A percentile compares a stretch with the other conserved stretches of the same genome.
phyloP scores from a whole-genome alignment of 1,140 invertebrate species.

The Papilio machaon region DNA sequence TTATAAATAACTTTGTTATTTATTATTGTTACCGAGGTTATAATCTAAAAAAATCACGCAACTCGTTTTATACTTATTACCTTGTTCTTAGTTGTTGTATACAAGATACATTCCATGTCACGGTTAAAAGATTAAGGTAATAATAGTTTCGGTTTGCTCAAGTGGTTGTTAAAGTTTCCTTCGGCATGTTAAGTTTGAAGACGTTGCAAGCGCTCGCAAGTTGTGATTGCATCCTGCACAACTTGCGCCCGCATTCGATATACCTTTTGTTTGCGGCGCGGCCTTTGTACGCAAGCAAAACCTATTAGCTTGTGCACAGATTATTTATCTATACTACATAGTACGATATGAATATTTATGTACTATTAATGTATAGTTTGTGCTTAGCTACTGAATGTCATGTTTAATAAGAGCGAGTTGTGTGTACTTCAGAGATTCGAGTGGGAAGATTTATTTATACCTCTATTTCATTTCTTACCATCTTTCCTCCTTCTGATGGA shows the following conservation, averaged over 20 bases:
- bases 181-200: not conserved
- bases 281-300: constrained; percentile 59
- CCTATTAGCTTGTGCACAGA: constrained; percentile 40
- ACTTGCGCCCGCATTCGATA: constrained; percentile 60
- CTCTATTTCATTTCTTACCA: too few relatives aligned
- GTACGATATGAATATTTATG: not conserved
- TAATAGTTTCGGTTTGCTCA: constrained; percentile 23
- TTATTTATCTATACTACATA: not conserved
- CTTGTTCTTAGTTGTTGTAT: not conserved
- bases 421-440: too few relatives aligned
- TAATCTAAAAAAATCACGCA: not conserved
- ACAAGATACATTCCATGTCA: not conserved
- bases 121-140: constrained; percentile 7
- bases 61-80: not conserved
- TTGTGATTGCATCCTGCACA: constrained; percentile 72
- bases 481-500: not conserved
- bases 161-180: constrained; percentile 14
- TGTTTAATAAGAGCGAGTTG: not conserved
- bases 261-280: constrained; percentile 65
- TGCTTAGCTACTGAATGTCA: not conserved
- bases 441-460: too few relatives aligned
- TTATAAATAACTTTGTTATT: too few relatives aligned
- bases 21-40: too few relatives aligned
- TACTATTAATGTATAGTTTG: not conserved
- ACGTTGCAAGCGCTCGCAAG: constrained; percentile 48